phyloP scores from a whole-genome alignment of 1,140 invertebrate species.

The Pantala flavescens region DNA sequence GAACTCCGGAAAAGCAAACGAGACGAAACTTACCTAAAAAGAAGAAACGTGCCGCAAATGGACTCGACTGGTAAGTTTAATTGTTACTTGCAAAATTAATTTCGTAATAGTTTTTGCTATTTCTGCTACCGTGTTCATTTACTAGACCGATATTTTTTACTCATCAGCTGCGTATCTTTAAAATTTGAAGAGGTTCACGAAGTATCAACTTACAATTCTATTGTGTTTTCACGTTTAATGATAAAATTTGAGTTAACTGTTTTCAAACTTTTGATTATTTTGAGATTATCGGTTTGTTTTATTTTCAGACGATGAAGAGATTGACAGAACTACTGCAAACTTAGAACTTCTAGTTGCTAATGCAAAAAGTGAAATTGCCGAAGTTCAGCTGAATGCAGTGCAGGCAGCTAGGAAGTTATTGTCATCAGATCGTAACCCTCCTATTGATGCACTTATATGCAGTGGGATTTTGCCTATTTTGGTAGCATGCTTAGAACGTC shows the following conservation, averaged over 20 bases:
- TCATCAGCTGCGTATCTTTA: no score
- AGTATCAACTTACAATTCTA: no score
- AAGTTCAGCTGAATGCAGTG: slow-evolving; percentile 65
- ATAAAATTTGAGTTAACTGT: no score
- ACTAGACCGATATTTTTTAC: no score
- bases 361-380: slow-evolving; percentile 57
- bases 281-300: slow-evolving; percentile 18
- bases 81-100: no score
- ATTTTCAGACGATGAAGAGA: slow-evolving; percentile 59
- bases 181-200: no score
- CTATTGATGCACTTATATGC: slow-evolving; percentile 92
- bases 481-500: slow-evolving; percentile 75
- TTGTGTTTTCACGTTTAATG: no score
- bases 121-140: no score
- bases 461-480: slow-evolving; percentile 90
- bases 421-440: slow-evolving; percentile 94
- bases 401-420: slow-evolving; percentile 86
- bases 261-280: not conserved
- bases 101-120: no score
- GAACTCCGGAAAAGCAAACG: slow-evolving; percentile 94
- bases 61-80: slow-evolving; percentile 57
- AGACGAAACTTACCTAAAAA: slow-evolving; percentile 89
- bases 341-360: slow-evolving; percentile 59
- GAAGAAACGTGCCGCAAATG: slow-evolving; percentile 80
- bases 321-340: slow-evolving; percentile 54